Evolutionary conservation across 2,888 invertebrate genomes (phyloP), one percentile per base, ranked within the genome.

Genomic region (Cryptosula pallasiana): DNA sequence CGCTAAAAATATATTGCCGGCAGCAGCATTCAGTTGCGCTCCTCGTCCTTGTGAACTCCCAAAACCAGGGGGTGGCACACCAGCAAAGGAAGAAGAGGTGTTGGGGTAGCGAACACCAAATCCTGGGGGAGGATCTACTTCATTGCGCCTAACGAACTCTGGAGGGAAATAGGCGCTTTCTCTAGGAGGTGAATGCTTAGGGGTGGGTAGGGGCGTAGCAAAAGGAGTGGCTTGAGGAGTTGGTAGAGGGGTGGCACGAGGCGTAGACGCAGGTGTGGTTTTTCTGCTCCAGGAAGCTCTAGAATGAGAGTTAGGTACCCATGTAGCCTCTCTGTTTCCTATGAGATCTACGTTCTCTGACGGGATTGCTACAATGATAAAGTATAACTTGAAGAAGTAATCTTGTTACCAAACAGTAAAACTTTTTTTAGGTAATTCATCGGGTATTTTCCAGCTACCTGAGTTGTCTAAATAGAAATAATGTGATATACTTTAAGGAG

Each of bases 241-340:
- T 45, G 45, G 20, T 27, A 32, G 20, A 27, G 63, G 63, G 32
- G 63, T 63, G 32, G 63, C 63, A 5, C 63, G 25, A 2, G 63
- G 63, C 13, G 63, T 63, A 29, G 63, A 63, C 32, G 63, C 63
- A 63, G 63, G 63, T 9, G 63, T 63, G 9, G 63, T 63, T 63
- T 32, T 63, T 32, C 63, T 20, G 32, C 63, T 63, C 63, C 63
- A 63, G 2, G 63, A 29, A 63, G 29, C 63, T 32, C 32, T 63
- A 13, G 63, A 63, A 13, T n/a, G 29, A 63, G 9, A 25, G 63
- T 63, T 32, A 2, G 63, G 63, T n/a, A 63, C 63, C 63, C 63
- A 63, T 13, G 63, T 63, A 2, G 63, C 63, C 32, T 63, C 63
- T 34, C 63, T 63, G 32, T 27, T 13, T 27, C 16, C 27, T 25